phyloP scores from a whole-genome alignment of 2,113 vertebrate species.

The Neolamprologus sp. region DNA sequence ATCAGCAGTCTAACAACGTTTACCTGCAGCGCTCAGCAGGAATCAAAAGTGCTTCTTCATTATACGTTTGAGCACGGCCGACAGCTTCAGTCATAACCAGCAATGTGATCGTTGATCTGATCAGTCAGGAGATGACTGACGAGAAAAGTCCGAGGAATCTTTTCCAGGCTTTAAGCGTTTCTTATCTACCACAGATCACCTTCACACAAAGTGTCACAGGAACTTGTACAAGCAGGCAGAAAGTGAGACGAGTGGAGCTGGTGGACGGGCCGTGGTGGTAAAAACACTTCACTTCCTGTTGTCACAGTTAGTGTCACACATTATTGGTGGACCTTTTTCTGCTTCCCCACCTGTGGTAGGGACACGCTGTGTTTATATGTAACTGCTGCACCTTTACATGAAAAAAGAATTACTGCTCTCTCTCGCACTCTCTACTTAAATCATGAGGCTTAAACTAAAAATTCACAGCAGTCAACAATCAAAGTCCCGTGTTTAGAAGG shows the following conservation, averaged over 20 bases:
- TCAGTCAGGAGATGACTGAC: background rate
- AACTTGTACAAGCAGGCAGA: fast-evolving
- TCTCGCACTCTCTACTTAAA: background rate
- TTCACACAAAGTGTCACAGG: background rate
- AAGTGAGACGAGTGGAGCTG: background rate
- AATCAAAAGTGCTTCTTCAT: background rate
- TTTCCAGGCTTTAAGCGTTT: background rate
- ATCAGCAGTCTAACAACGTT: background rate
- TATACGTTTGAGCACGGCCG: background rate
- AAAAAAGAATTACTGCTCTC: background rate
- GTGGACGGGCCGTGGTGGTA: background rate
- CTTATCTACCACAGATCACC: background rate
- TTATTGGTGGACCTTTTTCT: background rate
- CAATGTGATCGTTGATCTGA: background rate
- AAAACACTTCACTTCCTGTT: background rate
- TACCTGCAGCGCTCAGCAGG: background rate
- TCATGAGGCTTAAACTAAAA: background rate
- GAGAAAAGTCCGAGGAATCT: background rate
- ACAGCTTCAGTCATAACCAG: background rate
- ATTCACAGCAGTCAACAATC: background rate
- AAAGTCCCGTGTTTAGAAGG: background rate
- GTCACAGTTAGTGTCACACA: background rate
- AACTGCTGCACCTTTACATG: background rate
- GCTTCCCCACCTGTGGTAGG: background rate
- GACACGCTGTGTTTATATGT: fast-evolving